Conservation (phyloP, 2,888 invertebrate species). For the Diarsia rubi region DNA sequence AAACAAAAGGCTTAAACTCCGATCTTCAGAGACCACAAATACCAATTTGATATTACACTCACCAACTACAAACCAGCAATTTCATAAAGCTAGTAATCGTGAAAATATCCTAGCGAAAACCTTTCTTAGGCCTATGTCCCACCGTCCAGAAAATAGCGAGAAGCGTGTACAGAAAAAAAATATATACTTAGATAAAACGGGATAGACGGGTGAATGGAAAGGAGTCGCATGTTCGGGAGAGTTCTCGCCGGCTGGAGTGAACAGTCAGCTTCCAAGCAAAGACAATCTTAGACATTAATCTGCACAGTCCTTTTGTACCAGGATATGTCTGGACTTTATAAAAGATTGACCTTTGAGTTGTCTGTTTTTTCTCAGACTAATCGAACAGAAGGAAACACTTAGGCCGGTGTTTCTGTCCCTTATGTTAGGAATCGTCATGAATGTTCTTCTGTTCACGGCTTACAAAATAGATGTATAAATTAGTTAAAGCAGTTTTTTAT, state of each 20-base stretch:
- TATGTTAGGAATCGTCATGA: too few relatives aligned
- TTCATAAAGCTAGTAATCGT: constrained; percentile 35
- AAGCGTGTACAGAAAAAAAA: too few relatives aligned
- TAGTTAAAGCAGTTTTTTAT: too few relatives aligned
- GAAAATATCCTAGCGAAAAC: constrained; percentile 37
- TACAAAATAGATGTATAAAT: too few relatives aligned
- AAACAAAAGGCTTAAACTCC: neutral
- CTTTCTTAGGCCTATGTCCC: neutral
- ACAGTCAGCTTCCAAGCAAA: neutral
- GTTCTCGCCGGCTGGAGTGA: neutral
- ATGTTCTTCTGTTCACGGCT: too few relatives aligned
- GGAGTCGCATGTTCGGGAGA: neutral
- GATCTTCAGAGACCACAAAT: constrained; percentile 21
- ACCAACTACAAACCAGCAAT: constrained; percentile 34
- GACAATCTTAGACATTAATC: neutral
- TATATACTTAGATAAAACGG: too few relatives aligned
- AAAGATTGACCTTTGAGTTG: neutral
- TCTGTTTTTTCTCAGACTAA: neutral
- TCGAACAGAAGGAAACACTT: neutral
- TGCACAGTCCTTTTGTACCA: neutral
- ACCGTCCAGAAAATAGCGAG: neutral
- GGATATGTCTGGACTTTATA: neutral
- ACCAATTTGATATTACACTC: constrained; percentile 29
- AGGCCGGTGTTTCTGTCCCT: too few relatives aligned
- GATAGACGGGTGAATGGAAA: neutral